Evolutionary conservation across 2,888 invertebrate genomes (phyloP).

Genomic region (Pandemis heparana): DNA sequence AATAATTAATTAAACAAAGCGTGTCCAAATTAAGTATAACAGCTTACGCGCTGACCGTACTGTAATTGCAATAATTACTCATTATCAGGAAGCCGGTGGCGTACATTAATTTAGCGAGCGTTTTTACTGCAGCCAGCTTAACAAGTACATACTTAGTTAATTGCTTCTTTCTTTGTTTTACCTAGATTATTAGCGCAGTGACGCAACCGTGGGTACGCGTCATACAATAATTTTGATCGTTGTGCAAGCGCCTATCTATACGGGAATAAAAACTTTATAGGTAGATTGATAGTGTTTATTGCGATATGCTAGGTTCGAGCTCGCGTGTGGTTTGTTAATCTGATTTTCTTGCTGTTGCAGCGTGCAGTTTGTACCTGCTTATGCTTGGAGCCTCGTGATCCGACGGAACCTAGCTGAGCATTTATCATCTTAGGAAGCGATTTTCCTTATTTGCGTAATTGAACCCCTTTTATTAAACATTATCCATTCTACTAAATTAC

Average conservation of each 20-base stretch:
- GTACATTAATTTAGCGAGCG: conserved; percentile 75
- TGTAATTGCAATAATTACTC: conserved; percentile 80
- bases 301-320: conserved; percentile 54
- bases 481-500: background rate
- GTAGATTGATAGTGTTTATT: conserved; percentile 49
- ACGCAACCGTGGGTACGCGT: conserved; percentile 70
- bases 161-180: conserved; percentile 79
- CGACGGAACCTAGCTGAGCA: no score
- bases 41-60: conserved; percentile 70
- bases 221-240: conserved; percentile 72
- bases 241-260: conserved; percentile 61
- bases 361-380: conserved; percentile 44
- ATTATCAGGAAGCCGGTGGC: conserved; percentile 80
- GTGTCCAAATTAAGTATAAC: conserved; percentile 56
- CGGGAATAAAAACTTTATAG: conserved; percentile 57
- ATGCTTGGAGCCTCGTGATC: background rate
- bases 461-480: background rate
- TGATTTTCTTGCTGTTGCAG: conserved; percentile 60
- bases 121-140: conserved; percentile 76
- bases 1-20: conserved; percentile 59
- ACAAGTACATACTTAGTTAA: conserved; percentile 83
- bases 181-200: conserved; percentile 68
- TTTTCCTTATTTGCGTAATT: background rate
- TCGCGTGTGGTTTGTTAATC: conserved; percentile 67
- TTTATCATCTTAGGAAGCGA: background rate